Base-by-base conservation (phyloP, 2,888 invertebrate genomes). In the Alloscopus bannaensis region DNA sequence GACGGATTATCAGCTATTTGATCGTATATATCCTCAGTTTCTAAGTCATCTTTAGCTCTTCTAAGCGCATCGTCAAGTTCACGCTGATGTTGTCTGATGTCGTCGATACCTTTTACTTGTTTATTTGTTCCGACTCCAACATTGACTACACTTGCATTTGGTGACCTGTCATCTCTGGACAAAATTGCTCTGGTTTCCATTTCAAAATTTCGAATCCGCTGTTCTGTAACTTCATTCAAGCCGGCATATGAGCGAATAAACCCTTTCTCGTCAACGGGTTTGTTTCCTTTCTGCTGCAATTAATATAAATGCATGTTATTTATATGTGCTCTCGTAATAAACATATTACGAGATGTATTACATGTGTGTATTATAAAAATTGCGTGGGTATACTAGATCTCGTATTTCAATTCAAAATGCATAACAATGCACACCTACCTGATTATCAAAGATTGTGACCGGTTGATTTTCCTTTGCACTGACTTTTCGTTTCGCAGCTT, bases 181-280 rank as follows among this genome's bases (percentile, higher is more conserved):
- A 94, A 88, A 90, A 93, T 92, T 71, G 93, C 92, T 88, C 93
- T 91, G 1, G 94, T 92, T 88, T 94, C 94, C 87, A 93, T 90
- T 87, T 93, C 93, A 88, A 94, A 93, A 87, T 93, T 86, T 86
- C 92, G 90, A 72, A 92, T 91, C 81, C 92, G 89, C 86, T 93
- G 92, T 84, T 92, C 92, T 6, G 92, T 92, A 1, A 79, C 68
- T 85, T 89, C 90, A 85, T 89, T 90, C 87, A 90, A 90, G 85
- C 90, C 91, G 70, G 90, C 91, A 88, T 92, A 93, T 86, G 92
- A 92, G 88, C 90, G 89, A 62, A 88, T 87, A 47, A 86, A 83
- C 42, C 86, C 87, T 22, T 84, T 84, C 24, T 86, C 87, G 66
- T 86, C 86, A 86, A 89, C 90, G 81, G 89, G 87, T 24, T 89